Evolutionary conservation across 2,797 vertebrate species (phyloP).

Genomic region (Bufotes viridis): DNA sequence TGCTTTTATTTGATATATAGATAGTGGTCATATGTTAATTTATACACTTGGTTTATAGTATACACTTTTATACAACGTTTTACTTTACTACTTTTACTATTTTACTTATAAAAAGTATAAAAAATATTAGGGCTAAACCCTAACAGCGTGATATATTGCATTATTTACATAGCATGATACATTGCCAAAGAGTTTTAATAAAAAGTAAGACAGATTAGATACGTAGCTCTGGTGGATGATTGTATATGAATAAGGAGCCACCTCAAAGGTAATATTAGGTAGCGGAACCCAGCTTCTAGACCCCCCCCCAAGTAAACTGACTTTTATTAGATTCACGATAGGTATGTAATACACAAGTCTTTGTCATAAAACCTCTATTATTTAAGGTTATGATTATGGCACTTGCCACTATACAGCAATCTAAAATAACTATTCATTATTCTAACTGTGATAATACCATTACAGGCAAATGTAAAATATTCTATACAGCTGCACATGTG

Average conservation of each 20-base stretch:
- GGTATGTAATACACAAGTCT: neutral
- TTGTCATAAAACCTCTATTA: neutral
- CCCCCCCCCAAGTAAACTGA: neutral
- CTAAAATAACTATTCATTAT: neutral
- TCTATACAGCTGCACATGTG: constrained; percentile 39
- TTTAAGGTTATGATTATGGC: neutral
- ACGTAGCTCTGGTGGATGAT: neutral
- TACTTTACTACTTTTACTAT: no score
- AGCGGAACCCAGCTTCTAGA: neutral
- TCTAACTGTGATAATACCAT: constrained; percentile 4
- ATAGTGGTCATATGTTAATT: no score
- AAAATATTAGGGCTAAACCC: no score
- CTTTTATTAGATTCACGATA: neutral
- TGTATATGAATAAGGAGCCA: neutral
- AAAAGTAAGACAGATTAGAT: no score
- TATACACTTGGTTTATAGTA: no score
- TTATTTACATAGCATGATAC: no score
- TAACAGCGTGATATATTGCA: no score
- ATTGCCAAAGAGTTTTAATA: no score
- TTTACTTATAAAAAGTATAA: no score
- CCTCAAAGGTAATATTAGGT: neutral
- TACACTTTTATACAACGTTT: no score
- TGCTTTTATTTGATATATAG: no score
- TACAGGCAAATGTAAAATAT: neutral
- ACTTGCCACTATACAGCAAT: neutral